Base-by-base conservation (phyloP, 2,113 vertebrate species). In the Vombatus ursinus region DNA sequence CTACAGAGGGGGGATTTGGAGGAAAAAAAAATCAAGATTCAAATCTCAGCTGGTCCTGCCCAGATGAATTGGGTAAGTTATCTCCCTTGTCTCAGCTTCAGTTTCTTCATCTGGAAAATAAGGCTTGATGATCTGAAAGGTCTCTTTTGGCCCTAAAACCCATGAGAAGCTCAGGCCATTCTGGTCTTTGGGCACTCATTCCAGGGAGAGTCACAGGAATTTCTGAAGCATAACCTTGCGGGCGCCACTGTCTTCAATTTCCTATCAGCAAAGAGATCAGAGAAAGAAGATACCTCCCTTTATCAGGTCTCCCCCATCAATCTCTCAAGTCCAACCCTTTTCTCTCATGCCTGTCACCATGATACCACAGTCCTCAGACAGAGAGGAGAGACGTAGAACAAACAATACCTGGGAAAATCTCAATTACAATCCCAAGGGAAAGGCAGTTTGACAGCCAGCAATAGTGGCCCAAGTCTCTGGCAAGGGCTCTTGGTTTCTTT, bases 211-310 rank as follows among this genome's bases (percentile, higher is more conserved):
- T n/a, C n/a, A 37, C 50, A 90, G 52, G 95, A 8, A 93, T 93
- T 52, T 52, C 92, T 91, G 57, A 95, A 94, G 94, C 95, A 96
- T 96, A 97, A 96, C 24, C 0, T 37, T 25, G 24, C 10, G 94
- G 98, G 98, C 50, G 50, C 96, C 95, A 90, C 95, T 93, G 95
- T 51, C 93, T 96, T 98, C 94, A 94, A 54, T 95, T 96, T 92
- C 96, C 94, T 97, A 98, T 98, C 97, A 93, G 91, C 92, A 92
- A 92, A 94, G 98, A 96, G 92, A 98, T 98, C 97, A 97, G 97
- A 98, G 98, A 98, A 96, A 94, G 94, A 90, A 90, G 96, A 93
- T 96, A 94, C 90, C 93, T 84, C 50, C 95, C 89, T 95, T 92
- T 91, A 96, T 97, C 94, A 89, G 44, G 95, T 96, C 92, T 93